A percentile compares a stretch with the other conserved stretches of the same genome.
phyloP scores from a whole-genome alignment of 1,140 invertebrate genomes.

The Leguminivora glycinivorella region DNA sequence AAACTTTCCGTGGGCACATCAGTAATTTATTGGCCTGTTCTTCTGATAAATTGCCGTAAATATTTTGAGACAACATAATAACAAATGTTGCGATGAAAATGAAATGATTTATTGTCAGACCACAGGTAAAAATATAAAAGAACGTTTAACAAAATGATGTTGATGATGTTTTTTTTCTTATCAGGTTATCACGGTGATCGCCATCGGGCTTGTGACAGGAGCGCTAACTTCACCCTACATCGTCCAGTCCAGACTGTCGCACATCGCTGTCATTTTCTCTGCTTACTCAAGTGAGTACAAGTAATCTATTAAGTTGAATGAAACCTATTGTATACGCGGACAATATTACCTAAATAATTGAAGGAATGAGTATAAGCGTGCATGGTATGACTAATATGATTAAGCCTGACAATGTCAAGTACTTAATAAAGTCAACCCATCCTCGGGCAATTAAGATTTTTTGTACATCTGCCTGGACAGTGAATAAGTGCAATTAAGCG shows the following conservation, averaged over 20 bases:
- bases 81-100: too few species aligned
- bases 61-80: too few species aligned
- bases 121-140: too few species aligned
- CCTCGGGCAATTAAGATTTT: background rate
- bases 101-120: too few species aligned
- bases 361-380: too few species aligned
- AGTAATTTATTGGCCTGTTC: too few species aligned
- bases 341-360: too few species aligned
- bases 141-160: too few species aligned
- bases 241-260: conserved; percentile 56
- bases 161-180: conserved; percentile 31
- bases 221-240: conserved; percentile 63
- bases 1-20: too few species aligned
- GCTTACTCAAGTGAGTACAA: conserved; percentile 69
- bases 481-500: background rate
- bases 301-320: background rate
- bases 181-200: conserved; percentile 65
- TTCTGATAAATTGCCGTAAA: too few species aligned
- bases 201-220: conserved; percentile 63
- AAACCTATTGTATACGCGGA: too few species aligned
- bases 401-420: background rate
- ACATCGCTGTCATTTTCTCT: conserved; percentile 71
- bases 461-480: background rate
- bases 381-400: background rate
- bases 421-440: background rate